Evolutionary conservation across 2,888 invertebrate species (phyloP), one percentile per base, ranked within the genome.

Genomic region (Saturnia japonica): DNA sequence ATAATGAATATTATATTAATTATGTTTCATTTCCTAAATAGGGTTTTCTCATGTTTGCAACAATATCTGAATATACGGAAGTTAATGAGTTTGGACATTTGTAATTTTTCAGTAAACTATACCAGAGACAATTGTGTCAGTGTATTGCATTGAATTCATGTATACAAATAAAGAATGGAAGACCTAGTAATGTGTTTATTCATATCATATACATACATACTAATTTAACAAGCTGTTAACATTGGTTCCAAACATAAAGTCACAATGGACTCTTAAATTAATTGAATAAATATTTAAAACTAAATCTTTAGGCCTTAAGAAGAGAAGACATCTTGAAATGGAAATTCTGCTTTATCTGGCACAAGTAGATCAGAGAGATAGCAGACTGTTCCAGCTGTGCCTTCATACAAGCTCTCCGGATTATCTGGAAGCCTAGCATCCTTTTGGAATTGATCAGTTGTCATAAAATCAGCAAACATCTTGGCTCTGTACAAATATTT

Each of bases 351-450:
- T 73, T 95, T 94, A 40, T 96, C 94, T 9, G 97, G 97, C 68
- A 95, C 89, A 1, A 96, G 87, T 1, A 98, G 89, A 92, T 98
- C 98, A 12, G 95, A 94, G 69, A 98, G 89, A 85, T 95, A 98
- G 82, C 98, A 98, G 12, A 96, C 96, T 1, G 98, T 97, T 3
- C 98, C 98, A 14, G 98, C 97, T 71, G 96, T 95, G 1, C 98
- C 98, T 90, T 98, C 98, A 88, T 96, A 98, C 77, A 99, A 93
- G 83, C 97, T 97, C 82, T 96, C 96, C 0, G 98, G 98, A 77
- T 95, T 94, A 87, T 98, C 98, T 0, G 98, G 98, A 19, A 95
- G 95, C 62, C 96, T 94, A 0, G 97, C 96, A 74, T 95, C 94
- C 72, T 91, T 90, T 74, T 95, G 88, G 85, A 97, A 97, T 77